Evolutionary conservation across 2,797 vertebrate genomes (phyloP).

Genomic region (Chaenodraco wilsoni): DNA sequence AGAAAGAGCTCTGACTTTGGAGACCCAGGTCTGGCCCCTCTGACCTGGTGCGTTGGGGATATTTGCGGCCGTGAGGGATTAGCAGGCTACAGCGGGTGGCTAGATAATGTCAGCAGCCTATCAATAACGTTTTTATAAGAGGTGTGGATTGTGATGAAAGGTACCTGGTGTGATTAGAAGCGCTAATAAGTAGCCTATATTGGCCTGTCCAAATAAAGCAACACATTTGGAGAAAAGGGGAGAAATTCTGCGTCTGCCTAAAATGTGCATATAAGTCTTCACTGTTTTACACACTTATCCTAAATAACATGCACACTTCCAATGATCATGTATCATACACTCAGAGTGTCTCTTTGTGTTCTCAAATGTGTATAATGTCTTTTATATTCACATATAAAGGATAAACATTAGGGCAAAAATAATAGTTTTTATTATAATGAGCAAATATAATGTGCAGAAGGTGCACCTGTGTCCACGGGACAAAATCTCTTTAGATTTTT

Average conservation of each 20-base stretch:
- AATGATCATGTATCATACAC: not conserved
- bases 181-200: constrained; percentile 20
- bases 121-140: constrained; percentile 62
- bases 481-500: constrained; percentile 39
- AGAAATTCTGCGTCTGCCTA: not conserved
- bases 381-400: constrained; percentile 23
- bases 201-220: constrained; percentile 8
- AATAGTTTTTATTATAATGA: constrained; percentile 39
- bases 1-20: constrained; percentile 49
- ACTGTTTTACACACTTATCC: constrained; percentile 2
- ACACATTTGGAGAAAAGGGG: not conserved
- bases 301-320: not conserved
- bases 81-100: constrained; percentile 32
- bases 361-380: constrained; percentile 12
- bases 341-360: not conserved
- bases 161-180: constrained; percentile 23
- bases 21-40: constrained; percentile 35
- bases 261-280: not conserved
- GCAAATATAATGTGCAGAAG: constrained; percentile 38
- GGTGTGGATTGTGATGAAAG: constrained; percentile 45
- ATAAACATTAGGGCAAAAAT: constrained; percentile 21
- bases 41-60: constrained; percentile 52
- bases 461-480: constrained; percentile 39
- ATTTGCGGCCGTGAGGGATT: constrained; percentile 43
- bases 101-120: constrained; percentile 51